These are phyloP conservation scores for Misgurnus anguillicaudatus DNA, from an alignment of 2,113 vertebrate genomes.

Conservation along the genomic window DNA sequence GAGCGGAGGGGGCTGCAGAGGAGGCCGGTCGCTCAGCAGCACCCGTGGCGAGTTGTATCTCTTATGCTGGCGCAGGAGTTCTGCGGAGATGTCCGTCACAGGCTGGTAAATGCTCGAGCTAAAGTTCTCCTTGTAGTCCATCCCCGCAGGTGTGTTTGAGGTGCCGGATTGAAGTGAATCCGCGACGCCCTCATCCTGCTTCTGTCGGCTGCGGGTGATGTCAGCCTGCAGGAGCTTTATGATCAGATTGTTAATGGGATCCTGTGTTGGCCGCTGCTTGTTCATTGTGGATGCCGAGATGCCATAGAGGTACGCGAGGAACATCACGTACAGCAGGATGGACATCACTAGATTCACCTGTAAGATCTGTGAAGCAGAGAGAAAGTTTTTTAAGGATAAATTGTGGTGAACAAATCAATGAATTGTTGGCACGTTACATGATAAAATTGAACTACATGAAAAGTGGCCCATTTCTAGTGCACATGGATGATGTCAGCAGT, in stretches of 20 bases:
- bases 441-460: not conserved
- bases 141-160: slow-evolving; percentile 45
- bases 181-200: slow-evolving; percentile 68
- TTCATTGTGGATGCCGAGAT: slow-evolving; percentile 93
- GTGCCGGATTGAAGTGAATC: slow-evolving; percentile 52
- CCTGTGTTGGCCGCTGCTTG: slow-evolving; percentile 82
- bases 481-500: not conserved
- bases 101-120: slow-evolving; percentile 72
- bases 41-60: slow-evolving; percentile 91
- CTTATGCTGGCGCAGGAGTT: slow-evolving; percentile 87
- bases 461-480: not conserved
- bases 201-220: slow-evolving; percentile 82
- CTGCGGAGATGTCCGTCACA: slow-evolving; percentile 76
- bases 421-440: not conserved
- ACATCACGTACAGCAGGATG: slow-evolving; percentile 98
- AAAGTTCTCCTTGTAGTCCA: slow-evolving; percentile 55
- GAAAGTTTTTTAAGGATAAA: not conserved
- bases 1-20: slow-evolving; percentile 86
- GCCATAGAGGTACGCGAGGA: slow-evolving; percentile 96
- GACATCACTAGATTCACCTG: slow-evolving; percentile 99
- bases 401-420: not conserved
- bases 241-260: slow-evolving; percentile 93
- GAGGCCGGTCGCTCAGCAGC: slow-evolving; percentile 86
- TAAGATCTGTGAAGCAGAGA: slow-evolving; percentile 82
- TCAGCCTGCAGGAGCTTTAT: slow-evolving; percentile 96